Evolutionary conservation across 2,888 invertebrate species (phyloP), one percentile per base, ranked within the genome.

Genomic region (Limenitis arthemis): DNA sequence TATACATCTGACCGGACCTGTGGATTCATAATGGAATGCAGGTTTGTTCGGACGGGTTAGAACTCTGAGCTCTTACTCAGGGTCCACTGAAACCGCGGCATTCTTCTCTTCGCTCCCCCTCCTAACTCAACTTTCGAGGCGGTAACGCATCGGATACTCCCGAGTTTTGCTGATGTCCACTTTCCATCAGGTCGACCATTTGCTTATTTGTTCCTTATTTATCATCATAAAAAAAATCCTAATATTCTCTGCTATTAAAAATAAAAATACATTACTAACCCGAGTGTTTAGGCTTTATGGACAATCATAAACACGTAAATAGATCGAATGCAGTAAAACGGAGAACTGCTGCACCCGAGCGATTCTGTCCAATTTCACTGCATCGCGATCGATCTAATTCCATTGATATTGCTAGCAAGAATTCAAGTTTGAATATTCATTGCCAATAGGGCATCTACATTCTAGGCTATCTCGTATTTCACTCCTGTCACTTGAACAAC

Each of bases 261-360:
- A 46, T 36, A 37, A 46, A 37, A 12, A 12, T 46, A 8, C 46
- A 12, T 12, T 11, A 30, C 38, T 11, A 69, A 73, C 76, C 75
- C 74, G 76, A 70, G 74, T 69, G 73, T 72, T 53, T 61, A 61
- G 63, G 71, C 68, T 76, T 79, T 79, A 80, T 77, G 72, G 75
- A 56, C 70, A 66, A 77, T 77, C 77, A 76, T 80, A 80, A 78
- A 79, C 70, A 77, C 71, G 77, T 79, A 82, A 82, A 81, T 79
- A 83, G 80, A 82, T 80, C 75, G 78, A 79, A 79, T 77, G 79
- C 79, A 79, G 80, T 83, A 75, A 79, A 79, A 78, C 73, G 66
- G 64, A 67, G 70, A 53, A 56, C 56, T 54, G 69, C 72, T 64
- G 64, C 53, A 61, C 64, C 56, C 63, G 60, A 65, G 67, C 70